These are phyloP conservation scores for Sebastes melanostomus DNA, from an alignment of 2,797 vertebrate species.

Conservation along the genomic window DNA sequence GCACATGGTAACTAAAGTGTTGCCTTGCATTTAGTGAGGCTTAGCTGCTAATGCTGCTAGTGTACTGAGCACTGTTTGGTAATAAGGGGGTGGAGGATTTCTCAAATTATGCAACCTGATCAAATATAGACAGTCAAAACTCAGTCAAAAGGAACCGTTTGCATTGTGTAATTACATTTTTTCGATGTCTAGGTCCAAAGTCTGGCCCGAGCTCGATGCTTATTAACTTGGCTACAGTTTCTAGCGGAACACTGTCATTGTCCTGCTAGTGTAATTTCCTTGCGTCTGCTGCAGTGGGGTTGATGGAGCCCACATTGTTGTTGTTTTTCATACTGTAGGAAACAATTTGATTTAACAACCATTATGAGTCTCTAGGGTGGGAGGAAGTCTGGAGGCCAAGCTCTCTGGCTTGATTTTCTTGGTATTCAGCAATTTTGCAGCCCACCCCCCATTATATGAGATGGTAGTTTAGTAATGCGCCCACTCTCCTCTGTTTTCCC, in stretches of 20 bases:
- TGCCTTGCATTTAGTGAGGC: neutral
- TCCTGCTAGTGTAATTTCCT: slow-evolving; percentile 29
- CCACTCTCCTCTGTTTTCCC: neutral
- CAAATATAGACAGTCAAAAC: neutral
- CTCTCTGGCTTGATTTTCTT: slow-evolving; percentile 25
- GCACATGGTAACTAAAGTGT: slow-evolving; percentile 9
- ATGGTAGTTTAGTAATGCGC: neutral
- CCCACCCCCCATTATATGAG: neutral
- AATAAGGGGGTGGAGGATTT: neutral
- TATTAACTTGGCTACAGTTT: slow-evolving; percentile 47
- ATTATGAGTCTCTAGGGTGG: slow-evolving; percentile 16
- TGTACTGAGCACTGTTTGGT: neutral
- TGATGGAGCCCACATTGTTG: slow-evolving; percentile 19
- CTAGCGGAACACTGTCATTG: slow-evolving; percentile 18
- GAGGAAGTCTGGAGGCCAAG: slow-evolving; percentile 14
- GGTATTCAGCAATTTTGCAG: slow-evolving; percentile 29
- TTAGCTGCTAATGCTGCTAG: neutral
- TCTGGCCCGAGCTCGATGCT: slow-evolving; percentile 31
- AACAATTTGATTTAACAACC: slow-evolving; percentile 32
- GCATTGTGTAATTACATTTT: neutral
- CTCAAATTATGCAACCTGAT: neutral
- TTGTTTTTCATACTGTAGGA: slow-evolving; percentile 25
- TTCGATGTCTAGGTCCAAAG: neutral
- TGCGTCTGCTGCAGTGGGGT: slow-evolving; percentile 33
- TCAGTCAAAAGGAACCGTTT: neutral